phyloP scores from a whole-genome alignment of 2,888 invertebrate genomes.

The Cephalotes varians region DNA sequence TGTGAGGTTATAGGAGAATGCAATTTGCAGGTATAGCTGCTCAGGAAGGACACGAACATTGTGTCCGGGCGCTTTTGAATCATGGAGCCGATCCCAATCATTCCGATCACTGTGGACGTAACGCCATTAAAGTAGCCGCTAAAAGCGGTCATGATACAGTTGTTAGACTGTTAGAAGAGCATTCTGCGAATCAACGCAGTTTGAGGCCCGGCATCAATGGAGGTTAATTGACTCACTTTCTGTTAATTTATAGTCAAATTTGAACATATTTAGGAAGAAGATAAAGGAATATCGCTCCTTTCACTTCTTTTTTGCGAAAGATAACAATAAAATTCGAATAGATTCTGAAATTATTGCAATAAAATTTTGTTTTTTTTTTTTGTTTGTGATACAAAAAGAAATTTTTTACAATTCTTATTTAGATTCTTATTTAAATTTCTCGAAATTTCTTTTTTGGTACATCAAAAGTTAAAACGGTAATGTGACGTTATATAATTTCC shows the following conservation, averaged over 20 bases:
- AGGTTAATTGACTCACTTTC: constrained; percentile 72
- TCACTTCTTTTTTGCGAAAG: neutral
- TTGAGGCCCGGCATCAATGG: constrained; percentile 83
- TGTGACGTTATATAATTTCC: constrained; percentile 36
- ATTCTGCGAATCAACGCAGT: constrained; percentile 84
- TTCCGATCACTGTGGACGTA: constrained; percentile 94
- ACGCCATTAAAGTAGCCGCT: constrained; percentile 95
- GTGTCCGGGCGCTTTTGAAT: constrained; percentile 93
- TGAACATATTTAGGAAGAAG: neutral
- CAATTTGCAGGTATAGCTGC: constrained; percentile 93
- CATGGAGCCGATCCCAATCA: constrained; percentile 95
- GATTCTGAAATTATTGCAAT: constrained; percentile 10
- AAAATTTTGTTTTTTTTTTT: neutral
- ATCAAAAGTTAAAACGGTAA: neutral
- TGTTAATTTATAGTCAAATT: constrained; percentile 1
- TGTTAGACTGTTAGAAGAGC: constrained; percentile 91
- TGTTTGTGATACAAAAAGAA: neutral
- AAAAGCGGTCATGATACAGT: constrained; percentile 96
- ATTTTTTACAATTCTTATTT: constrained; percentile 68
- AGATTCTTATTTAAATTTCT: constrained; percentile 66
- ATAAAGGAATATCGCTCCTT: neutral
- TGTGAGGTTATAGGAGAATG: neutral
- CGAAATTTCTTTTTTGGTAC: neutral
- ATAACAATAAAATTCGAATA: neutral
- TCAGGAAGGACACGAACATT: constrained; percentile 97